Percentiles rank a stretch among this genome's conserved stretches.
Evolutionary conservation across 1,140 invertebrate genomes (phyloP).

Genomic region (Lepidostoma basale): DNA sequence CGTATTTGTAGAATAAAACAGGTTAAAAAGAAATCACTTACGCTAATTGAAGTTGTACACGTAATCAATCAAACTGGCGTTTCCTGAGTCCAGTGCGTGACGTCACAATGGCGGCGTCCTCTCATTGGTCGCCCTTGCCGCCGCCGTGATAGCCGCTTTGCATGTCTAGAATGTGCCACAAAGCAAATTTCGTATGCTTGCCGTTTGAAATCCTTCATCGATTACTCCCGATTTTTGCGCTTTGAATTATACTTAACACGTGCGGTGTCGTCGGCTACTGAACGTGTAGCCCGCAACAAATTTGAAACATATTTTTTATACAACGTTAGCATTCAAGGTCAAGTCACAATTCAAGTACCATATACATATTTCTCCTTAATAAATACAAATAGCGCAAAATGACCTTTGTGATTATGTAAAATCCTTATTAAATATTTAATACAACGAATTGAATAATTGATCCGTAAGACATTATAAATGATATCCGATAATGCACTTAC

Average conservation of each 20-base stretch:
- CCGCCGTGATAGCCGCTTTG: constrained; percentile 11
- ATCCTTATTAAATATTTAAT: too few species aligned
- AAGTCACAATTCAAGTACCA: too few species aligned
- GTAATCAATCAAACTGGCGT: constrained; percentile 29
- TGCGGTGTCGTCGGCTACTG: not conserved
- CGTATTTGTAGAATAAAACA: not conserved
- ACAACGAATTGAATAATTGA: too few species aligned
- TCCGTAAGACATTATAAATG: too few species aligned
- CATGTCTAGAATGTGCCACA: constrained; percentile 13
- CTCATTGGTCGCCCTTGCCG: not conserved
- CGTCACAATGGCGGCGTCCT: not conserved
- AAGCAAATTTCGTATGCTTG: not conserved
- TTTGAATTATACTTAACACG: not conserved
- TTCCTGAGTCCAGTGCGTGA: constrained; percentile 1
- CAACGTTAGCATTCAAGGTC: too few species aligned
- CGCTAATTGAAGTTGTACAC: constrained; percentile 27
- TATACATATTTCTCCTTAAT: too few species aligned
- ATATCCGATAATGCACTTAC: too few species aligned
- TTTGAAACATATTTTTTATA: too few species aligned
- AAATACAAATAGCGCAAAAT: too few species aligned
- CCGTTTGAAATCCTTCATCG: not conserved
- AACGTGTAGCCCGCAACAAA: too few species aligned
- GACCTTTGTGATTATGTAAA: too few species aligned
- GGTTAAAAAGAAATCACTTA: constrained; percentile 30
- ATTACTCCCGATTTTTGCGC: not conserved